Base-by-base conservation (phyloP, 2,888 invertebrate genomes). In the Auanema sp. region DNA sequence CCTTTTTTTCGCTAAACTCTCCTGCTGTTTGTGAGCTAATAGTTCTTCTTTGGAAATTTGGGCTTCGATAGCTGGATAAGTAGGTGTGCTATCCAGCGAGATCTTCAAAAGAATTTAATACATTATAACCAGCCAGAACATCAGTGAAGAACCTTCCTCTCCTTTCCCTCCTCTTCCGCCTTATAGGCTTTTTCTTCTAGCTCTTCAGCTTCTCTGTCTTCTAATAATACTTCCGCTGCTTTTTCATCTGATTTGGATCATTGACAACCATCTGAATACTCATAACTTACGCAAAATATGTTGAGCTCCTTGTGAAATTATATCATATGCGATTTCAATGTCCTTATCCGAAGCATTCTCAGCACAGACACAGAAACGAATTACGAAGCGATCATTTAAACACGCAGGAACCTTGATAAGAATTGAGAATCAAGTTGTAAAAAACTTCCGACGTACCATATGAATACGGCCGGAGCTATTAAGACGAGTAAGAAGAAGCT, bases 391-490 rank as follows among this genome's bases (percentile, higher is more conserved):
- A 33, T 81, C 83, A 54, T 76, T 76, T 40, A 84, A 70, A n/a
- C 79, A 83, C 8, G 81, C 84, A 18, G 83, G 82, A 12, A 81
- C 68, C 63, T 63, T 33, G 14, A 23, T 6, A 23, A 12, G 12
- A 21, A 8, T 23, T 4, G 10, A n/a, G 8, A 10, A 21, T 33
- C 8, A 8, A 33, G 8, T 8, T 33, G 33, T 33, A 16, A 11
- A 10, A 8, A 33, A 16, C 11, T 55, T 54, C 95, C 24, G 2
- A 18, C 55, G 14, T 51, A 64, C 95, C 95, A 97, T 96, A 85
- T 97, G 96, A 67, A 97, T 87, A 84, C 91, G 91, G 14, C 94
- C 96, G 4, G 94, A 93, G 65, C 92, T 94, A 84, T 97, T 97
- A 77, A 97, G 92, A 72, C 89, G 89, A 65, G 92, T 92, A 77